These are phyloP conservation scores for Rutpela maculata DNA, from an alignment of 2,888 invertebrate genomes.

Conservation along the genomic window DNA sequence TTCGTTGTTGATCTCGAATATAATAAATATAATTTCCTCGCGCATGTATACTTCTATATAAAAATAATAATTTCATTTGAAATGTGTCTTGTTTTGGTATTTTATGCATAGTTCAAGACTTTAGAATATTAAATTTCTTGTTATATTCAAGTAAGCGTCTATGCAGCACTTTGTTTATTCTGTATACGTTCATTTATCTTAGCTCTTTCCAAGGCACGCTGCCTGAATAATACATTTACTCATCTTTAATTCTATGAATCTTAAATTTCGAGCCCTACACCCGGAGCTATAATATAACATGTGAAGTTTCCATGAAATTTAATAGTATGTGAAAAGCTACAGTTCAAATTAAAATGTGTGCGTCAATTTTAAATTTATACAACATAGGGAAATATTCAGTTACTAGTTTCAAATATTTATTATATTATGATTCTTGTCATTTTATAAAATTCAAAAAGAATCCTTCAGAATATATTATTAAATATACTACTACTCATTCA, in stretches of 20 bases:
- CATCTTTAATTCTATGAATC: conserved; percentile 74
- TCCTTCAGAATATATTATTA: too few species aligned
- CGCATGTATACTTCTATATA: background rate
- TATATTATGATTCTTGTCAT: too few species aligned
- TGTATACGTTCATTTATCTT: conserved; percentile 70
- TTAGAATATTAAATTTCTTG: conserved; percentile 54
- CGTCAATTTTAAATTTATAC: conserved; percentile 36
- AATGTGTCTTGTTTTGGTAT: background rate
- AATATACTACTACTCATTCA: too few species aligned
- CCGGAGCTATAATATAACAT: conserved; percentile 50
- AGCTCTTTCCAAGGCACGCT: conserved; percentile 70
- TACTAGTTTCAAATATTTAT: too few species aligned
- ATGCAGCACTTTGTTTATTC: conserved; percentile 66
- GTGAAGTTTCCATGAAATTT: conserved; percentile 53
- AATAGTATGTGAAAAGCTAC: conserved; percentile 48
- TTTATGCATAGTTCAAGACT: background rate
- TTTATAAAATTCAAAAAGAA: too few species aligned
- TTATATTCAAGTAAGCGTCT: conserved; percentile 52
- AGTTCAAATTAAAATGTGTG: conserved; percentile 37
- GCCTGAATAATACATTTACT: conserved; percentile 72
- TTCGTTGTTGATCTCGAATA: background rate
- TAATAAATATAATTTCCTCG: background rate
- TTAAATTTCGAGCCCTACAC: conserved; percentile 67
- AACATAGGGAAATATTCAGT: background rate
- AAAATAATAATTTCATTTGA: background rate